A percentile compares a stretch with the other conserved stretches of the same genome.
phyloP scores from a whole-genome alignment of 2,113 vertebrate genomes.

The cat (Felis catus) region F.catus_Fca126_mat1.0 CM031411.1:105462501-105463000 shows the following conservation, averaged over 20 bases:
- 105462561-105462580: conserved; percentile 27
- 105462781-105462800: background rate
- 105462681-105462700: background rate
- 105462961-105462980: background rate
- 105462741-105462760: conserved; percentile 43
- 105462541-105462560: conserved; percentile 18
- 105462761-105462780: background rate
- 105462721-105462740: background rate
- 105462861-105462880: background rate
- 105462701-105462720: background rate
- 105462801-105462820: background rate
- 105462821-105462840: background rate
- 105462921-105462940: background rate
- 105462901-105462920: background rate
- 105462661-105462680: conserved; percentile 4
- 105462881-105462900: conserved; percentile 19
- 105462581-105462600: conserved; percentile 28
- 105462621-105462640: background rate
- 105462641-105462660: conserved; percentile 12
- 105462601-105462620: background rate
- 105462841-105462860: background rate
- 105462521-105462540: conserved; percentile 1
- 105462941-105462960: background rate
- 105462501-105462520: conserved; percentile 17
- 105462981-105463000: background rate